These are phyloP conservation scores for Larimichthys polyactis DNA, from an alignment of 2,113 vertebrate genomes.

Conservation along the genomic window DNA sequence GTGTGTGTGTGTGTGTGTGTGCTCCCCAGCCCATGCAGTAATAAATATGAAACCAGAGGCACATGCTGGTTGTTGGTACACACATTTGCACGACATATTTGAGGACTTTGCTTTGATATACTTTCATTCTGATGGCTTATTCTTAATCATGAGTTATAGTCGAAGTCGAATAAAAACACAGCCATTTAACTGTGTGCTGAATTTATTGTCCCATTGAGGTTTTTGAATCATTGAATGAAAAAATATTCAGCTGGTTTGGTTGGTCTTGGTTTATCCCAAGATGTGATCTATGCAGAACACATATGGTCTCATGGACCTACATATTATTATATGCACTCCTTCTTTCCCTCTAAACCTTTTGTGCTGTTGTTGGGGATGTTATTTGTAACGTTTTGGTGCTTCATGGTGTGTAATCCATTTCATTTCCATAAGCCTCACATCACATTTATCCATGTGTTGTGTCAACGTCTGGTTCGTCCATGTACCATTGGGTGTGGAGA, in stretches of 20 bases:
- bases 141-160: not conserved
- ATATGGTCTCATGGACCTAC: not conserved
- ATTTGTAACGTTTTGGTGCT: not conserved
- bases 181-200: not conserved
- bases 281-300: not conserved
- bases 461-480: conserved; percentile 6
- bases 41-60: conserved; percentile 21
- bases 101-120: not conserved
- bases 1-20: not conserved
- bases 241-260: not conserved
- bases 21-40: conserved; percentile 1
- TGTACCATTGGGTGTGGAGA: conserved; percentile 7
- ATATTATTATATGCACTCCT: not conserved
- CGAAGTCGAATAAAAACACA: not conserved
- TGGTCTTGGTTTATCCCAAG: not conserved
- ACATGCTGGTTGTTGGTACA: not conserved
- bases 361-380: not conserved
- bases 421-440: conserved; percentile 14
- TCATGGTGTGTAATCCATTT: not conserved
- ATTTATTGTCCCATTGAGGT: no score
- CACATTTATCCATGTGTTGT: conserved; percentile 19
- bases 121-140: not conserved
- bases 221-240: no score
- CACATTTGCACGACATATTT: conserved; percentile 14
- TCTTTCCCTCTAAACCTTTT: not conserved